Conservation (phyloP, 2,888 invertebrate genomes). For the Isotomurus palustris region DNA sequence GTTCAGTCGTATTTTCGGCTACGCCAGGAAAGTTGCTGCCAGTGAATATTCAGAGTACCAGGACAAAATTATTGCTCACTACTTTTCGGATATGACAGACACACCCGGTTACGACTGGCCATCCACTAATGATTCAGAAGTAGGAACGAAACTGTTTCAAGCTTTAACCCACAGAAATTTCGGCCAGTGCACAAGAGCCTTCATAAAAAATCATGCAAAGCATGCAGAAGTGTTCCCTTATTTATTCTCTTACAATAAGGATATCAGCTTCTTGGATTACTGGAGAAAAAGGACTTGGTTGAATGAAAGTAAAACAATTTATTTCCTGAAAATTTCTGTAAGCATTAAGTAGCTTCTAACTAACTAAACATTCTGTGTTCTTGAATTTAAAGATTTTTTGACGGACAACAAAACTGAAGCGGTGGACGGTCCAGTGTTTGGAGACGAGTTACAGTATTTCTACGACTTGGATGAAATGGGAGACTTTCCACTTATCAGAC, state of each 20-base stretch:
- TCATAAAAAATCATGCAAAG: constrained; percentile 16
- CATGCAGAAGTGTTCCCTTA: constrained; percentile 26
- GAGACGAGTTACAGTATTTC: constrained; percentile 6
- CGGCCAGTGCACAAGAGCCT: constrained; percentile 32
- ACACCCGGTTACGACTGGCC: too few species aligned
- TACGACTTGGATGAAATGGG: constrained; percentile 14
- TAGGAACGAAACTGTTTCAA: neutral
- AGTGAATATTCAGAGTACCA: neutral
- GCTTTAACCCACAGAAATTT: constrained; percentile 28
- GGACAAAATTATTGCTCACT: too few species aligned
- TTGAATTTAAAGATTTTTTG: neutral
- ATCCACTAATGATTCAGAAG: too few species aligned
- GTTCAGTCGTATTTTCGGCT: too few species aligned
- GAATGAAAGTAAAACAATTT: too few species aligned
- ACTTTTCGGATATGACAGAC: too few species aligned
- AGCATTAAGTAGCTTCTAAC: too few species aligned
- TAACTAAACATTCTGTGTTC: too few species aligned
- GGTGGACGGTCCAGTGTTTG: neutral
- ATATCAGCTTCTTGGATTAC: constrained; percentile 29
- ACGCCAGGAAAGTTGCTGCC: neutral
- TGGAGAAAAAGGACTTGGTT: too few species aligned
- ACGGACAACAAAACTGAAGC: neutral
- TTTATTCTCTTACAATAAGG: constrained; percentile 30
- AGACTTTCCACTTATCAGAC: constrained; percentile 19
- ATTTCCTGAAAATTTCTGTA: too few species aligned